Percentiles rank a stretch among this genome's conserved stretches.
Conservation (phyloP, 2,113 vertebrate species). For the Sakesphorus luctuosus region DNA sequence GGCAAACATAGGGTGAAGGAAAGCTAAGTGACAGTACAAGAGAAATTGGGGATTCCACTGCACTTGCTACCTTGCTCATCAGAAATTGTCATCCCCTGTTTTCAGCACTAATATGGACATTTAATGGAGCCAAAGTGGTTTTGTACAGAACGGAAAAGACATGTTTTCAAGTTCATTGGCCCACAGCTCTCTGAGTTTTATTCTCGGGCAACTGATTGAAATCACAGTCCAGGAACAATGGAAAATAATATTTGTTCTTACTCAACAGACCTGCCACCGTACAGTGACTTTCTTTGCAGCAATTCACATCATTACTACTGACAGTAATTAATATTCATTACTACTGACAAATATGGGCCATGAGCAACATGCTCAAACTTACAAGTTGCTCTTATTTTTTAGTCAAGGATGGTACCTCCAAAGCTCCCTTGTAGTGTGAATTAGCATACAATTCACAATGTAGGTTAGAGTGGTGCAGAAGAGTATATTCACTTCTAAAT, state of each 20-base stretch:
- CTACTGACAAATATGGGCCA: too few relatives aligned
- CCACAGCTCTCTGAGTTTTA: background rate
- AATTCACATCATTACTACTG: fast-evolving
- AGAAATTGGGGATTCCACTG: background rate
- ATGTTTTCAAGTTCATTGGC: background rate
- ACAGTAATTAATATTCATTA: background rate
- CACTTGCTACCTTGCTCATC: background rate
- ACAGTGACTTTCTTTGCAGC: fast-evolving
- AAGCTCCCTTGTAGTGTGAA: background rate
- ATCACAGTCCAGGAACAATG: background rate
- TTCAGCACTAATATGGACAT: background rate
- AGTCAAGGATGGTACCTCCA: background rate
- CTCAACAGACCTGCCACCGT: fast-evolving
- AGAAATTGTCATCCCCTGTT: fast-evolving
- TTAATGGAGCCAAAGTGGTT: fast-evolving
- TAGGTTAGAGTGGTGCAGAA: background rate
- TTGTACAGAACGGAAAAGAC: background rate
- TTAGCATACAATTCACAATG: fast-evolving
- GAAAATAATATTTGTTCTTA: background rate
- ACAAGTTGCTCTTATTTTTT: background rate
- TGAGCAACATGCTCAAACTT: background rate
- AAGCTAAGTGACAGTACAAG: too few relatives aligned
- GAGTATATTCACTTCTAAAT: fast-evolving
- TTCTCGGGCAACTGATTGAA: background rate
- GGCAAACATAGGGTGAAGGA: background rate